A percentile compares a stretch with the other conserved stretches of the same genome.
These are phyloP conservation scores for Paramormyrops kingsleyae DNA, from an alignment of 2,113 vertebrate genomes.

Conservation along the genomic window DNA sequence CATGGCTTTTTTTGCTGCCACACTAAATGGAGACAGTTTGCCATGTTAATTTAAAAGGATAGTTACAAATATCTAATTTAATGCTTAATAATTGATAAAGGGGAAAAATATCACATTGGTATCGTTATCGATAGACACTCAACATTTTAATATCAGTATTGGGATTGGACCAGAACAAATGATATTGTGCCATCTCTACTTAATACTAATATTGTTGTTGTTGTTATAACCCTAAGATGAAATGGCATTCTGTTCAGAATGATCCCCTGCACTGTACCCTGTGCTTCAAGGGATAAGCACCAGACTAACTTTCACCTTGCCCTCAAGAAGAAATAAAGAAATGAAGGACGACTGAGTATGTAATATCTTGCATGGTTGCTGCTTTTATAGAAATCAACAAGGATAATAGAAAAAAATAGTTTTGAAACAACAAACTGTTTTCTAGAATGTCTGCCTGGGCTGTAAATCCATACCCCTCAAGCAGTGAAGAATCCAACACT, in stretches of 20 bases:
- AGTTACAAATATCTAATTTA: no score
- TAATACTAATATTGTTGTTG: not conserved
- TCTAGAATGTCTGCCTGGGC: not conserved
- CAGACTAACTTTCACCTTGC: not conserved
- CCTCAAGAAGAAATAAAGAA: not conserved
- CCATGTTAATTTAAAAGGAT: no score
- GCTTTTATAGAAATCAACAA: not conserved
- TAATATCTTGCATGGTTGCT: not conserved
- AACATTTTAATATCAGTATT: no score
- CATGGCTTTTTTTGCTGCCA: not conserved
- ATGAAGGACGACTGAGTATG: not conserved
- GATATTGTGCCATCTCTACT: no score
- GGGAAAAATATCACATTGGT: not conserved
- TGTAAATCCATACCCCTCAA: not conserved
- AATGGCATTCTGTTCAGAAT: not conserved
- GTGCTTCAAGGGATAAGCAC: not conserved
- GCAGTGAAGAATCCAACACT: not conserved
- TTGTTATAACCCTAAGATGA: not conserved
- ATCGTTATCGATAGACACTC: not conserved
- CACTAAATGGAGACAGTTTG: not conserved
- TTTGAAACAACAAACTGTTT: not conserved
- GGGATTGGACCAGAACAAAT: no score
- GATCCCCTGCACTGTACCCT: not conserved
- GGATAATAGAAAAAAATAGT: not conserved
- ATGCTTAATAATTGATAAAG: not conserved